A percentile compares a stretch with the other conserved stretches of the same genome.
phyloP scores from a whole-genome alignment of 2,113 vertebrate species.

The Romanogobio albipinnatus region DNA sequence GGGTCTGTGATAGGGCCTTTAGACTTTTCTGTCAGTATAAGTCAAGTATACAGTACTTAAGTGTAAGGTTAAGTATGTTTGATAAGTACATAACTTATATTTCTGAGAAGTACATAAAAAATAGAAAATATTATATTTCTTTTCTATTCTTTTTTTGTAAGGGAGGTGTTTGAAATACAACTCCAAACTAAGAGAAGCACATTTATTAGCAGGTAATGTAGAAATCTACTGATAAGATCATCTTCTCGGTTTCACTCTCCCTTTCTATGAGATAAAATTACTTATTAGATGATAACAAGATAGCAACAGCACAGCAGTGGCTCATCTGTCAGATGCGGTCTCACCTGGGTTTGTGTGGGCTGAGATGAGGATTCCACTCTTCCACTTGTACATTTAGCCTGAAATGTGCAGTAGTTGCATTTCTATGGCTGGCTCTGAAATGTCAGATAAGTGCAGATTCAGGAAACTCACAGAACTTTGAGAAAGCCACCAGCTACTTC shows the following conservation, averaged over 20 bases:
- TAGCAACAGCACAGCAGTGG: background rate
- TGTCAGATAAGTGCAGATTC: constrained; percentile 4
- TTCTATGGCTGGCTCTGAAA: background rate
- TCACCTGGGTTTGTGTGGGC: constrained; percentile 1
- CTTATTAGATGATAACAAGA: background rate
- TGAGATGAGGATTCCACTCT: constrained; percentile 17
- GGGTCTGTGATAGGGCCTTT: too few species aligned
- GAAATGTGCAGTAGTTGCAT: constrained; percentile 12
- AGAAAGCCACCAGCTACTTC: background rate
- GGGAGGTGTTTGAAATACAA: too few species aligned
- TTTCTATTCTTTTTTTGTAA: too few species aligned
- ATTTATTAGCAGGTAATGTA: background rate
- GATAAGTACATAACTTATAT: too few species aligned
- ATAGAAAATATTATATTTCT: too few species aligned
- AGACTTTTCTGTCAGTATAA: too few species aligned
- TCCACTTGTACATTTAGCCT: constrained; percentile 8
- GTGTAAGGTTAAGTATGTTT: too few species aligned
- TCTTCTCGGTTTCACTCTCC: background rate
- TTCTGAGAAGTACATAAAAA: too few species aligned
- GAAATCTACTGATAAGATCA: background rate
- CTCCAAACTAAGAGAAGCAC: background rate
- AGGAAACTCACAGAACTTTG: background rate
- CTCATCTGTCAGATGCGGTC: background rate
- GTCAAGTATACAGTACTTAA: too few species aligned
- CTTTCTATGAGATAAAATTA: background rate